Percentiles rank a stretch among this genome's conserved stretches.
Evolutionary conservation across 2,113 vertebrate species (phyloP).

Genomic region (Falco punctatus): DNA sequence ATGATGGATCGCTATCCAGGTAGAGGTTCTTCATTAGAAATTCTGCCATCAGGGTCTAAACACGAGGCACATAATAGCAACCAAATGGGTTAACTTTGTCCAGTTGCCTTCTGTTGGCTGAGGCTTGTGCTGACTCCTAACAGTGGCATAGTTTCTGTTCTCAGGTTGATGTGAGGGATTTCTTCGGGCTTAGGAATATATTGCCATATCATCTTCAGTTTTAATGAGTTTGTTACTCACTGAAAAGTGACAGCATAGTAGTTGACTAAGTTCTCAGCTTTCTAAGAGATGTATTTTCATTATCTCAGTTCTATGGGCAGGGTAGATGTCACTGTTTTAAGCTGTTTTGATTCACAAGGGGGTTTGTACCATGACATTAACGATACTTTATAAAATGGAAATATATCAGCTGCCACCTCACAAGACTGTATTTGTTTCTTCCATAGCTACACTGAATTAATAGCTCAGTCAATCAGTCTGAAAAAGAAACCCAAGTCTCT

Average conservation of each 20-base stretch:
- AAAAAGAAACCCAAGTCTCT: background rate
- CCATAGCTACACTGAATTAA: background rate
- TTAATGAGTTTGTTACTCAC: background rate
- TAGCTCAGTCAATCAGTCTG: slow-evolving; percentile 39
- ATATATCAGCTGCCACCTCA: background rate
- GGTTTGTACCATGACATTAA: background rate
- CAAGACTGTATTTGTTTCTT: slow-evolving; percentile 8
- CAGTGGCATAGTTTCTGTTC: background rate
- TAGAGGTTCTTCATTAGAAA: background rate
- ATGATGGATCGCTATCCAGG: background rate
- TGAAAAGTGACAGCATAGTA: background rate
- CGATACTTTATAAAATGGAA: slow-evolving; percentile 17
- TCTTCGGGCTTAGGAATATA: background rate
- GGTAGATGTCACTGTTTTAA: slow-evolving; percentile 3
- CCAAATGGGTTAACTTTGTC: background rate
- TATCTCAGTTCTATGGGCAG: background rate
- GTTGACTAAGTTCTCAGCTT: background rate
- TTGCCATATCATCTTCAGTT: background rate
- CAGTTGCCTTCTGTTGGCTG: background rate
- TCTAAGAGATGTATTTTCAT: background rate
- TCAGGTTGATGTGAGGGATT: background rate
- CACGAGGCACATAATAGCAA: background rate
- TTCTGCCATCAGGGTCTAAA: background rate
- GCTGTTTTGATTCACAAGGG: background rate
- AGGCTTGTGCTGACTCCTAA: background rate